Percentiles rank a stretch among this genome's conserved stretches.
These are phyloP conservation scores for Colletes gigas DNA, from an alignment of 1,140 invertebrate species.

Conservation along the genomic window DNA sequence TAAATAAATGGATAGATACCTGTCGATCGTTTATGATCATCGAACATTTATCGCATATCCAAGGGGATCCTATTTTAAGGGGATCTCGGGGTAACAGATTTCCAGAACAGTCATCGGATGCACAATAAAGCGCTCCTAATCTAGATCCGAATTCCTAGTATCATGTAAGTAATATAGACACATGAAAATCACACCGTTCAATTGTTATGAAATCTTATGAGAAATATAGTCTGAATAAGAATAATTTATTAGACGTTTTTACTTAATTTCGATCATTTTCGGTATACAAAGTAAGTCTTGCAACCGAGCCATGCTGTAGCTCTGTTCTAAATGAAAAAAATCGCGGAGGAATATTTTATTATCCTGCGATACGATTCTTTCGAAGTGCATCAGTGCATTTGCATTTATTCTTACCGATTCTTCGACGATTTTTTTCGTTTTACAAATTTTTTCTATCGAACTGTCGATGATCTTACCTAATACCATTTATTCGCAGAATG, in stretches of 20 bases:
- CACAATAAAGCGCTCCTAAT: conserved; percentile 71
- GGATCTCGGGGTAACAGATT: conserved; percentile 64
- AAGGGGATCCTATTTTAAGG: conserved; percentile 55
- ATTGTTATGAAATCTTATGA: too few species aligned
- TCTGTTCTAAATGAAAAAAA: too few species aligned
- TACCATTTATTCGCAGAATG: too few species aligned
- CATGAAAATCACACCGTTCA: not conserved
- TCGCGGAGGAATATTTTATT: too few species aligned
- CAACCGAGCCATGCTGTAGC: too few species aligned
- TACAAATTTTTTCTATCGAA: too few species aligned
- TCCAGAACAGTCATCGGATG: conserved; percentile 63
- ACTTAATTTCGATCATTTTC: not conserved
- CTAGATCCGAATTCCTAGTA: conserved; percentile 70
- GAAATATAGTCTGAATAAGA: too few species aligned
- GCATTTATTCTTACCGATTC: too few species aligned
- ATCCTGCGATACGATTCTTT: too few species aligned
- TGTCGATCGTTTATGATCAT: conserved; percentile 62
- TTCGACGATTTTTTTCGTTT: too few species aligned
- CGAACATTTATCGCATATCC: conserved; percentile 68
- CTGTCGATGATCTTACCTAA: too few species aligned
- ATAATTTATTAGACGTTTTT: not conserved
- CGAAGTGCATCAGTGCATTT: too few species aligned
- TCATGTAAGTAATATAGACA: conserved; percentile 1
- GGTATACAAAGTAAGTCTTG: not conserved
- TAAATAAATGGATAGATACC: conserved; percentile 48